Percentiles rank a stretch among this genome's conserved stretches.
These are phyloP conservation scores for Drosophila pseudoobscura DNA, from an alignment of 1,140 invertebrate genomes.

Conservation along the genomic window DNA sequence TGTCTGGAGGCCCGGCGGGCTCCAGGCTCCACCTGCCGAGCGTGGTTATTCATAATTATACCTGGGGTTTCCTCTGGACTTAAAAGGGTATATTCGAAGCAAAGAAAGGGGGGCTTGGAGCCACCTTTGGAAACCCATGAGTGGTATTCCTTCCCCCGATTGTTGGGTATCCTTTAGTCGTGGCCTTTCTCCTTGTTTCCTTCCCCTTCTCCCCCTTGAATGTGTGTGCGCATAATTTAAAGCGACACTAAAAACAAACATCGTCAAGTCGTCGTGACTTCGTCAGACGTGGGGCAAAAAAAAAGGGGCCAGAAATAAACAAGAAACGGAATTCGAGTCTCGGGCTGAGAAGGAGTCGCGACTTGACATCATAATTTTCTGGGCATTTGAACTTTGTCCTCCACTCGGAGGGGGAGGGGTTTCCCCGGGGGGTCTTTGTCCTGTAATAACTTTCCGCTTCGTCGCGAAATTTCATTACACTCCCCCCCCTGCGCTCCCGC, in stretches of 20 bases:
- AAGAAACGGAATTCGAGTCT: constrained; percentile 4
- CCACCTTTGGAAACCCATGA: too few relatives aligned
- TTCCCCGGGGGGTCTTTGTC: constrained; percentile 1
- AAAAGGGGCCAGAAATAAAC: neutral
- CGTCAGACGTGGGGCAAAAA: neutral
- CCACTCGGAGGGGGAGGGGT: neutral
- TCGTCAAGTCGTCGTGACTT: constrained; percentile 10
- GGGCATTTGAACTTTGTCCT: constrained; percentile 40
- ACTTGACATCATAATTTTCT: constrained; percentile 72
- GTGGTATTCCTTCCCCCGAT: too few relatives aligned
- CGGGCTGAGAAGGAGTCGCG: neutral
- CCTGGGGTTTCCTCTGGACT: too few relatives aligned
- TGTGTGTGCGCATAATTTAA: constrained; percentile 40
- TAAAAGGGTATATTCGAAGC: neutral
- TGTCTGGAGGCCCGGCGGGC: neutral
- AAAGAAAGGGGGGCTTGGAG: too few relatives aligned
- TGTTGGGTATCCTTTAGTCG: too few relatives aligned
- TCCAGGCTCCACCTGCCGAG: constrained; percentile 40
- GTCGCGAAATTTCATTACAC: constrained; percentile 68
- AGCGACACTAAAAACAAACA: constrained; percentile 49
- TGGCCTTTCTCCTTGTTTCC: too few relatives aligned
- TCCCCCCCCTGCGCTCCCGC: neutral
- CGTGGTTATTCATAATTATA: constrained; percentile 68
- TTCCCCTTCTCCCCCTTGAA: neutral
- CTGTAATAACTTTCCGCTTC: constrained; percentile 55